Percentiles rank a stretch among this genome's conserved stretches.
Evolutionary conservation across 2,113 vertebrate genomes (phyloP).

Genomic region (Ovis canadensis): DNA sequence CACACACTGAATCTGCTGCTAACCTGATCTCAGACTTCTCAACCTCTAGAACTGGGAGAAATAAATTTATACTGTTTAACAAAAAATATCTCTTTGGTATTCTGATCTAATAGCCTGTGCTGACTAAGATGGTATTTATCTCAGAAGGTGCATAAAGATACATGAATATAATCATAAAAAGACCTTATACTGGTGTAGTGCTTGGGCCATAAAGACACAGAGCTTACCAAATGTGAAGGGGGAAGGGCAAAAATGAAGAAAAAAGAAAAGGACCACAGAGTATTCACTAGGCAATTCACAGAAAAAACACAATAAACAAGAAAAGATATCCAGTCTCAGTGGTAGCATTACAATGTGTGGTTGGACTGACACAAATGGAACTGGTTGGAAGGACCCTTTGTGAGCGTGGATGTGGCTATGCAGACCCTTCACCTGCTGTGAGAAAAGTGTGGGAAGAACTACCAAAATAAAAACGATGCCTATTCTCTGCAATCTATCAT

Average conservation of each 20-base stretch:
- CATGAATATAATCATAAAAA: not conserved
- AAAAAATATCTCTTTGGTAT: not conserved
- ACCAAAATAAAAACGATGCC: not conserved
- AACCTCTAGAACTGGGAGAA: not conserved
- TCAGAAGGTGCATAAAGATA: not conserved
- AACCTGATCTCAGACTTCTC: not conserved
- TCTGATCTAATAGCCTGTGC: not conserved
- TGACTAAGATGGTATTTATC: not conserved
- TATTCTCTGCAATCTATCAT: not conserved
- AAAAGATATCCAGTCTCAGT: not conserved
- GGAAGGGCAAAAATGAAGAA: not conserved
- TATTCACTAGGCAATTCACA: not conserved
- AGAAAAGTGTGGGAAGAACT: not conserved
- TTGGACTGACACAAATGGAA: not conserved
- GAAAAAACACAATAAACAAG: not conserved
- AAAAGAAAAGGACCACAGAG: not conserved
- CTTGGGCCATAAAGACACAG: not conserved
- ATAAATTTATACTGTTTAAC: not conserved
- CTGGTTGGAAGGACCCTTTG: not conserved
- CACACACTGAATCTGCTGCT: not conserved
- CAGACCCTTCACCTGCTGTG: not conserved
- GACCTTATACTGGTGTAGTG: not conserved
- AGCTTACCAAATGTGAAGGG: not conserved
- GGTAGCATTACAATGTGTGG: not conserved
- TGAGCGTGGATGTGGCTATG: not conserved